These are phyloP conservation scores for Montipora efflorescens DNA, from an alignment of 64 coral and sea anemone genomes.

Conservation along the genomic window DNA sequence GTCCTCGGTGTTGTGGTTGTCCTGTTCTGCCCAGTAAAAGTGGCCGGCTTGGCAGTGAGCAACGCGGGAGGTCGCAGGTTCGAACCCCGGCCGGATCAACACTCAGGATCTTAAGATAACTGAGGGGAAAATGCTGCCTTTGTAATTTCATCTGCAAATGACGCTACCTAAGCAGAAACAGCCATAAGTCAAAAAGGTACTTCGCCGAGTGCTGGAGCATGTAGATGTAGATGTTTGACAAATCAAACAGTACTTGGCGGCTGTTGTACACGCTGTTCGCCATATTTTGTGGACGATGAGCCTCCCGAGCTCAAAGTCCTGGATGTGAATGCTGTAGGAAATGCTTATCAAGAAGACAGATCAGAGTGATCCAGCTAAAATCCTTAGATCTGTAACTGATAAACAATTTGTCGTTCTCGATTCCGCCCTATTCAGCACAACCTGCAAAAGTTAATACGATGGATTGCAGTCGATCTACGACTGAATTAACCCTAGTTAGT, in stretches of 20 bases:
- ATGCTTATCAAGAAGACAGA: slow-evolving; percentile 35
- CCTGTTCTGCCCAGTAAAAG: slow-evolving; percentile 31
- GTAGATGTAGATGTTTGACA: slow-evolving; percentile 14
- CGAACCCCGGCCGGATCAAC: too few species aligned
- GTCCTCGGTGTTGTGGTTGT: background rate
- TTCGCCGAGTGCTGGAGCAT: too few species aligned
- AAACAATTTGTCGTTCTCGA: background rate
- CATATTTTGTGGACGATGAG: slow-evolving; percentile 43
- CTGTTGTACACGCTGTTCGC: slow-evolving; percentile 45
- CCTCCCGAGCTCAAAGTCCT: slow-evolving; percentile 45
- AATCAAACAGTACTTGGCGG: slow-evolving; percentile 38
- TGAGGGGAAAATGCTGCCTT: too few species aligned
- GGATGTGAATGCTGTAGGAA: slow-evolving; percentile 25
- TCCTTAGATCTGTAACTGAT: slow-evolving; percentile 46
- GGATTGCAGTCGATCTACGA: too few species aligned
- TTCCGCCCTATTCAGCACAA: too few species aligned
- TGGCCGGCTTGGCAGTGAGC: background rate
- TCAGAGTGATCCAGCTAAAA: slow-evolving; percentile 18
- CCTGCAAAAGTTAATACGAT: too few species aligned
- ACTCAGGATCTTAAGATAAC: too few species aligned
- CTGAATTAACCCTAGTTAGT: too few species aligned
- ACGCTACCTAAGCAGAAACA: too few species aligned
- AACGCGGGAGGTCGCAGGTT: too few species aligned
- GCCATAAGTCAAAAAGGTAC: too few species aligned
- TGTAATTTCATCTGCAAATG: too few species aligned